A percentile compares a stretch with the other conserved stretches of the same genome.
Conservation (phyloP, 2,797 vertebrate genomes). For the Phyllotis vaccarum region DNA sequence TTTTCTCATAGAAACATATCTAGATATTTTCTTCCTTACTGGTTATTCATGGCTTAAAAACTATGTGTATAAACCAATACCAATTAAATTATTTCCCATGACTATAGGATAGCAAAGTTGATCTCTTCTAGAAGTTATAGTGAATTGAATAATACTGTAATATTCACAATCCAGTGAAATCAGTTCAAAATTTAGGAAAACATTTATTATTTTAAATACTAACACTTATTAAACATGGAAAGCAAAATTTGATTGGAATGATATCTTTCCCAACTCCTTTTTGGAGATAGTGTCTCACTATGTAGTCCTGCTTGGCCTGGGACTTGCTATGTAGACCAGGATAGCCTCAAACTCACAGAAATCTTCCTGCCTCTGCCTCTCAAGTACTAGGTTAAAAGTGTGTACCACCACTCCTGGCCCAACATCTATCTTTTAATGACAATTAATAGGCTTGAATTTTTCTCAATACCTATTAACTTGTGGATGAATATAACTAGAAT, state of each 20-base stretch:
- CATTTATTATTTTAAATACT: conserved; percentile 46
- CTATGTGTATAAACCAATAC: background rate
- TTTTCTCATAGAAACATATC: conserved; percentile 41
- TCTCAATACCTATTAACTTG: conserved; percentile 10
- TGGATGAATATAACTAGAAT: conserved; percentile 33
- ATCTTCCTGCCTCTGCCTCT: too few relatives aligned
- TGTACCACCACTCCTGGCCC: background rate
- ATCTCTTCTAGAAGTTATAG: conserved; percentile 29
- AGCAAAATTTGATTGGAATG: conserved; percentile 33
- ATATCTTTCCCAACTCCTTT: background rate
- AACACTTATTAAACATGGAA: conserved; percentile 39
- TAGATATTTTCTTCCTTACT: conserved; percentile 40
- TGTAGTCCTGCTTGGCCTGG: background rate
- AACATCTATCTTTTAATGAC: background rate
- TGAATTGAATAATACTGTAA: background rate
- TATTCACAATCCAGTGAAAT: background rate
- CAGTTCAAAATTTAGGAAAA: conserved; percentile 26
- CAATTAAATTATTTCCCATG: conserved; percentile 44
- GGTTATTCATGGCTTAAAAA: conserved; percentile 41
- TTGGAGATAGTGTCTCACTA: background rate
- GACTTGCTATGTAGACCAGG: background rate
- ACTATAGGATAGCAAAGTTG: background rate
- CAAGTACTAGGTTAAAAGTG: background rate
- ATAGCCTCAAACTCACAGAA: background rate
- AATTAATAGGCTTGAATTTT: conserved; percentile 17